Base-by-base conservation (phyloP, 2,113 vertebrate species). In the Raphicerus campestris region DNA sequence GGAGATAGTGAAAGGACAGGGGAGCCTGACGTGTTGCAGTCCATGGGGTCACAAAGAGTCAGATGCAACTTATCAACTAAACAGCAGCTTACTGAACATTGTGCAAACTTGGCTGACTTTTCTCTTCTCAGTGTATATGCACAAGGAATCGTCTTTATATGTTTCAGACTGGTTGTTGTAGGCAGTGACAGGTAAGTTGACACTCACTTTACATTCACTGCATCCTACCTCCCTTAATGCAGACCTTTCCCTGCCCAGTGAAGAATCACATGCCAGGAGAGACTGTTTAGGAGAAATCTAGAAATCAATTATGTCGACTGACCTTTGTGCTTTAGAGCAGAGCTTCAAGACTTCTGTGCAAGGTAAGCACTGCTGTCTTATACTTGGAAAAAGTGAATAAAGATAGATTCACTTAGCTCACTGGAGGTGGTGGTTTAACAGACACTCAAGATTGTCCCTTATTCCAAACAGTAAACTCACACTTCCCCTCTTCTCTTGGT, bases 61-160 rank as follows among this genome's bases (percentile, higher is more conserved):
- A 39, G 66, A 39, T 11, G n/a, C n/a, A 66, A 19, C 32, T 66
- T 66, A 19, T 19, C 61, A 66, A 39, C 22, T 26, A 13, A 75
- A 39, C 19, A 39, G 70, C 39, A 39, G 22, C 70, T 75, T 70
- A 39, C 7, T 7, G 30, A 89, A 24, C 20, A 49, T 58, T 47
- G 30, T 5, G 45, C 19, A 60, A 49, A 30, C 10, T 56, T 45
- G 10, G 30, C 3, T 58, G n/a, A n/a, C 60, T 49, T 66, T 60
- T 60, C 30, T 61, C 10, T 0, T 30, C 28, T 20, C 0, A 2
- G 51, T 22, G 14, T 4, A 10, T 42, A 20, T 11, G 5, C 42
- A 83, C 55, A 70, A n/a, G 15, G 11, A 84, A n/a, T 51, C 5
- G 1, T 35, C 61, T 90, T 81, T 2, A 1, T 91, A 47, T n/a